Base-by-base conservation (phyloP, 2,113 vertebrate genomes). In the Pelobates fuscus region DNA sequence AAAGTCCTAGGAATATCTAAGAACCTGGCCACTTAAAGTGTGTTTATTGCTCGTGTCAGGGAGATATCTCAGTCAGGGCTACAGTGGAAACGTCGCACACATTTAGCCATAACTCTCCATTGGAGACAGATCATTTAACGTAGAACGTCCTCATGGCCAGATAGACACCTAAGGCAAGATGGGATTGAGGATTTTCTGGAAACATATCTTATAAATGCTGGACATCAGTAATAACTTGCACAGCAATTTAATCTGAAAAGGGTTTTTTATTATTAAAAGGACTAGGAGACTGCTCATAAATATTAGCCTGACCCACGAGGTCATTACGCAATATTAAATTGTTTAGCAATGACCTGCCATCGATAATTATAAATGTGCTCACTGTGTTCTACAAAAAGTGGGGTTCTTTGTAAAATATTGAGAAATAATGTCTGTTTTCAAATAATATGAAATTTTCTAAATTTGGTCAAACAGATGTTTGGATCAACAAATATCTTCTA, bases 211-310 rank as follows among this genome's bases (percentile, higher is more conserved):
- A 2, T 11, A 26, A 54, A 64, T 41, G 37, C 24, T 14, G n/a
- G 58, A 52, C 70, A 46, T 49, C 15, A 18, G 41, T 59, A 71
- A 61, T 71, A 71, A 71, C 57, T 57, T 49, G 23, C 24, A 21
- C 58, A 27, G 58, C 58, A 46, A 41, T 71, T 30, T 62, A 60
- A 49, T 61, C 24, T n/a, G 41, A 44, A 62, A 62, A 2, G 58
- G 5, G 24, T 10, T 37, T 5, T 10, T 5, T 17, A 59, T 43
- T 43, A 63, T 44, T n/a, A n/a, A n/a, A 49, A 29, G 32, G 2
- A 26, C 41, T 67, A 24, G 65, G 55, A 5, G 30, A 20, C 71
- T 25, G 62, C 37, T 52, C 60, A 65, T 73, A 64, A 73, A 73
- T 63, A 73, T 60, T 64, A 41, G 58, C 62, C 71, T 66, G 20